These are phyloP conservation scores for Pseudomyrmex dendroicus DNA, from an alignment of 1,140 invertebrate genomes.

Conservation along the genomic window DNA sequence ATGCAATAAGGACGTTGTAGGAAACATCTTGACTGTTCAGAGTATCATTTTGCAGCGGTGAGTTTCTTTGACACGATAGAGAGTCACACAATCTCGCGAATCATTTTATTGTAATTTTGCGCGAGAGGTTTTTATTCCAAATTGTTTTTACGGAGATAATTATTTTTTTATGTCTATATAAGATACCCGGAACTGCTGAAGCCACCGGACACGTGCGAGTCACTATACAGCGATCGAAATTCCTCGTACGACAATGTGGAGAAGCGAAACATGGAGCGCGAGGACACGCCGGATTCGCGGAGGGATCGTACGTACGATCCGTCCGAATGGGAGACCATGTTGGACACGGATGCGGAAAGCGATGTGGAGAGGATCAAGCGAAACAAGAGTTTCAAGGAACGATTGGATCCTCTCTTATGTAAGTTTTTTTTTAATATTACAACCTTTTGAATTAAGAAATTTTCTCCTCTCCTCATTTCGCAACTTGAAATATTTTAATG, in stretches of 20 bases:
- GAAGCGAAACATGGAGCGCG: constrained; percentile 76
- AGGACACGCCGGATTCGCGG: constrained; percentile 75
- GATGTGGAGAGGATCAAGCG: constrained; percentile 85
- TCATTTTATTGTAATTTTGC: not conserved
- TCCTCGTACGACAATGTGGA: constrained; percentile 92
- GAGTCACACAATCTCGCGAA: not conserved
- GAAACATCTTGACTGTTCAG: constrained; percentile 87
- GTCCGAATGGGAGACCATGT: constrained; percentile 81
- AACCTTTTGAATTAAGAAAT: not conserved
- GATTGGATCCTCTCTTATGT: constrained; percentile 90
- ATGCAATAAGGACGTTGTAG: constrained; percentile 83
- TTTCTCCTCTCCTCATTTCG: too few relatives aligned
- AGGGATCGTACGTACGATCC: constrained; percentile 78
- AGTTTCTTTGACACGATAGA: constrained; percentile 7
- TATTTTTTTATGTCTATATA: not conserved
- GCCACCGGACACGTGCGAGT: constrained; percentile 79
- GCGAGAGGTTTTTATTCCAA: not conserved
- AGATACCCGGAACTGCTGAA: constrained; percentile 84
- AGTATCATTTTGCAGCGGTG: constrained; percentile 91
- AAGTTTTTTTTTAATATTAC: constrained; percentile 77
- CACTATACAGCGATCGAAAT: constrained; percentile 85
- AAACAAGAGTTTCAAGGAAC: constrained; percentile 90
- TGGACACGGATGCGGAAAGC: constrained; percentile 81
- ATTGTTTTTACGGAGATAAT: not conserved
- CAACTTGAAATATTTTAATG: too few relatives aligned